Evolutionary conservation across 1,140 invertebrate species (phyloP).

Genomic region (Dryas iulia): DNA sequence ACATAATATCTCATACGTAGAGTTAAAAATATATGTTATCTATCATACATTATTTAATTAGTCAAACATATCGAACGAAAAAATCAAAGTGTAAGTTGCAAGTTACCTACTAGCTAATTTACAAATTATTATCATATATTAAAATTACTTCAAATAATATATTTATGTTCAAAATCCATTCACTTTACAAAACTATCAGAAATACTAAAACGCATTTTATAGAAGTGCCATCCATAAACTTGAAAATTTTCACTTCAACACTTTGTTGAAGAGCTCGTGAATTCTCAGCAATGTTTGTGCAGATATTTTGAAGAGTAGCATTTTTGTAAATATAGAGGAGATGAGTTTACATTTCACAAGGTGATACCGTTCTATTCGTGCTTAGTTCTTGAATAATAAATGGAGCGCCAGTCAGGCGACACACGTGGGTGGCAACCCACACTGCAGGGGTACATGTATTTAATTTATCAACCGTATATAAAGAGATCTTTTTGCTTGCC

Average conservation of each 20-base stretch:
- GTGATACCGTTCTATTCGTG: constrained; percentile 8
- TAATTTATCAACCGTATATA: constrained; percentile 8
- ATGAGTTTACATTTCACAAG: not conserved
- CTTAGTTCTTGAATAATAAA: constrained; percentile 54
- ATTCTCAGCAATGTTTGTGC: not conserved
- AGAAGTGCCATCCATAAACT: not conserved
- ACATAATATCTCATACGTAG: too few relatives aligned
- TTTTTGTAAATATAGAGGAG: not conserved
- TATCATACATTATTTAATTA: too few relatives aligned
- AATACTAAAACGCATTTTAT: not conserved
- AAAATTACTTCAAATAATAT: too few relatives aligned
- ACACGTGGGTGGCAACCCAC: constrained; percentile 22
- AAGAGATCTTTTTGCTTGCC: not conserved
- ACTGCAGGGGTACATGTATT: constrained; percentile 11
- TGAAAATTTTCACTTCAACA: not conserved
- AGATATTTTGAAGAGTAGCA: not conserved
- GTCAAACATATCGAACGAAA: too few relatives aligned
- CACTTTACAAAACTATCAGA: not conserved
- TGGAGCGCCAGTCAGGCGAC: constrained; percentile 41
- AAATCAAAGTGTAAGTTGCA: too few relatives aligned
- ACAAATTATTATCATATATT: too few relatives aligned
- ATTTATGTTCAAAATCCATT: too few relatives aligned
- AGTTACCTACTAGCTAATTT: too few relatives aligned
- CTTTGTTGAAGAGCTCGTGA: not conserved
- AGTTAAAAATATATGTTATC: too few relatives aligned